Evolutionary conservation across 2,888 invertebrate species (phyloP).

Genomic region (Eledona agricola): DNA sequence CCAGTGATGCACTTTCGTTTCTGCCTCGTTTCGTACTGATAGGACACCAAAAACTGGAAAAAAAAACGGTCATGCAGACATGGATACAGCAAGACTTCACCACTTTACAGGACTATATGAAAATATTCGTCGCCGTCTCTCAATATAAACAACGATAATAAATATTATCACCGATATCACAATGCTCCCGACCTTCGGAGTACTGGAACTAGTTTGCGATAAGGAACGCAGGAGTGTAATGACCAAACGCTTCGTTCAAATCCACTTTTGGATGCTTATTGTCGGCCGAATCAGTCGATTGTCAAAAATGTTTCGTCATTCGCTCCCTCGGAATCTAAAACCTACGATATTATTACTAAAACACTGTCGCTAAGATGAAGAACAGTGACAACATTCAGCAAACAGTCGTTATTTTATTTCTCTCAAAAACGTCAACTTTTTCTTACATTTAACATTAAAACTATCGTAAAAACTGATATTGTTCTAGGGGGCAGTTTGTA

Average conservation of each 20-base stretch:
- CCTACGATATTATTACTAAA: no score
- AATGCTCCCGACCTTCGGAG: conserved; percentile 23
- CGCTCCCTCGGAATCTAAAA: conserved; percentile 4
- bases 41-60: conserved; percentile 23
- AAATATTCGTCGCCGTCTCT: conserved; percentile 27
- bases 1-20: conserved; percentile 28
- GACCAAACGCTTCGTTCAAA: no score
- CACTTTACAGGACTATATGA: conserved; percentile 28
- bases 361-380: no score
- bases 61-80: conserved; percentile 21
- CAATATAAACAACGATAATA: conserved; percentile 24
- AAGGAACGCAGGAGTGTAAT: no score
- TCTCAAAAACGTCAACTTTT: conserved; percentile 12
- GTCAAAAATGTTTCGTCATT: conserved; percentile 1
- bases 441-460: conserved; percentile 29
- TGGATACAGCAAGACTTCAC: conserved; percentile 4
- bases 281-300: conserved; percentile 8
- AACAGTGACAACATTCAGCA: no score
- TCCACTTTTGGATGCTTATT: conserved; percentile 11
- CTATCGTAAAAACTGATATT: conserved; percentile 40
- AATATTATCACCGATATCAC: conserved; percentile 36
- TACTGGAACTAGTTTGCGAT: no score
- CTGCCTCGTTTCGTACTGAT: conserved; percentile 35
- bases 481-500: conserved; percentile 49
- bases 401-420: no score